Percentiles rank a stretch among this genome's conserved stretches.
These are phyloP conservation scores for Phalacrocorax carbo DNA, from an alignment of 2,113 vertebrate genomes.

Conservation along the genomic window DNA sequence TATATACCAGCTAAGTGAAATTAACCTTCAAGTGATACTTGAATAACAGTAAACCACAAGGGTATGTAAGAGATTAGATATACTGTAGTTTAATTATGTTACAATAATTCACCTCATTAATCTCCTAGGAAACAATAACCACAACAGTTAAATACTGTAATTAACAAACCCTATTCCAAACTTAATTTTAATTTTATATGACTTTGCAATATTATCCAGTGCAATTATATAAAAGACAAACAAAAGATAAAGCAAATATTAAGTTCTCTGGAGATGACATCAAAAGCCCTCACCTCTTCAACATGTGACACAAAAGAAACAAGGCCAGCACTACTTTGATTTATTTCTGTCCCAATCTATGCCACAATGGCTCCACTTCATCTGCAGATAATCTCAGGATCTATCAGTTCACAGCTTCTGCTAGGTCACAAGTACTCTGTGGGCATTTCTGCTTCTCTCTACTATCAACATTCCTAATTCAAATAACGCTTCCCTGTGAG, in stretches of 20 bases:
- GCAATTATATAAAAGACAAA: conserved; percentile 53
- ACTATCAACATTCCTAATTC: background rate
- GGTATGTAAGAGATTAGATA: conserved; percentile 76
- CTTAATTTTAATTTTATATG: conserved; percentile 73
- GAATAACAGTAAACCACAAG: conserved; percentile 70
- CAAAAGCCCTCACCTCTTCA: background rate
- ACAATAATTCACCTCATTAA: conserved; percentile 83
- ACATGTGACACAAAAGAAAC: background rate
- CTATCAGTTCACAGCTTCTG: background rate
- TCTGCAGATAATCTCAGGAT: background rate
- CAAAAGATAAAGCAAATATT: background rate
- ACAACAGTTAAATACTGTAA: conserved; percentile 78
- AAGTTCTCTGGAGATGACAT: background rate
- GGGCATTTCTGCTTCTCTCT: background rate
- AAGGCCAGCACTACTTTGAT: background rate
- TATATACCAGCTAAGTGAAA: conserved; percentile 73
- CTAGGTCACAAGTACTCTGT: background rate
- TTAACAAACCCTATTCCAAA: conserved; percentile 77
- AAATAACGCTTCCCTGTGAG: background rate
- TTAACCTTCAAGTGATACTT: conserved; percentile 78
- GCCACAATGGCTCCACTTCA: background rate
- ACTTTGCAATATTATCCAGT: conserved; percentile 65
- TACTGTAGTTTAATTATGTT: conserved; percentile 75
- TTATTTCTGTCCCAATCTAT: background rate
- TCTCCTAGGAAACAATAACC: conserved; percentile 81